phyloP scores from a whole-genome alignment of 1,140 invertebrate genomes.

The Cataglyphis hispanica region DNA sequence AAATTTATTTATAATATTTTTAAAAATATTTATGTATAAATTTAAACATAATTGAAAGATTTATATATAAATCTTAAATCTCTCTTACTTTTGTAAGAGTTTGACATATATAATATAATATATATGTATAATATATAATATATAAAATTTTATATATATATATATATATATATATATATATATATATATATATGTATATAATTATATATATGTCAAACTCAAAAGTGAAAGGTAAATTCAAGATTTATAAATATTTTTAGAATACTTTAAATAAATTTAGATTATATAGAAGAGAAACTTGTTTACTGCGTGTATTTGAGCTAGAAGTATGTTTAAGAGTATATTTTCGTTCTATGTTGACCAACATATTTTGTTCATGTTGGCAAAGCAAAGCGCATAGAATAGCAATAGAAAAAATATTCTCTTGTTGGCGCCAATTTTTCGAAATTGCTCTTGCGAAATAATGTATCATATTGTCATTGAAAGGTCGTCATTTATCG shows the following conservation, averaged over 20 bases:
- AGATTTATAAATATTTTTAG: neutral
- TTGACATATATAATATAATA: too few relatives aligned
- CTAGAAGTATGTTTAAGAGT: neutral
- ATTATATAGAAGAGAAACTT: neutral
- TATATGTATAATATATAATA: too few relatives aligned
- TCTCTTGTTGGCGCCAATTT: conserved; percentile 10
- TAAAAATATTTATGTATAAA: too few relatives aligned
- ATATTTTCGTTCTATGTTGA: neutral
- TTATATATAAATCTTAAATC: too few relatives aligned
- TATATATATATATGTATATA: too few relatives aligned
- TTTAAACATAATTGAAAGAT: too few relatives aligned
- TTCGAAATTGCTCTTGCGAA: conserved; percentile 41
- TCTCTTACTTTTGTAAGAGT: too few relatives aligned
- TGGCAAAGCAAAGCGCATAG: neutral
- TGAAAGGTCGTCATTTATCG: neutral
- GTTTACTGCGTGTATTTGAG: neutral
- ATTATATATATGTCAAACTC: neutral
- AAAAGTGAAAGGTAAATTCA: neutral
- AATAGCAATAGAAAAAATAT: neutral
- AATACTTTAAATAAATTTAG: neutral
- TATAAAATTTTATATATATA: too few relatives aligned
- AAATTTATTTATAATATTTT: too few relatives aligned
- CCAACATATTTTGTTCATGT: neutral
- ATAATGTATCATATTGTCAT: neutral
- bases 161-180: neutral